phyloP scores from a whole-genome alignment of 1,140 invertebrate species.

The Monomorium pharaonis region DNA sequence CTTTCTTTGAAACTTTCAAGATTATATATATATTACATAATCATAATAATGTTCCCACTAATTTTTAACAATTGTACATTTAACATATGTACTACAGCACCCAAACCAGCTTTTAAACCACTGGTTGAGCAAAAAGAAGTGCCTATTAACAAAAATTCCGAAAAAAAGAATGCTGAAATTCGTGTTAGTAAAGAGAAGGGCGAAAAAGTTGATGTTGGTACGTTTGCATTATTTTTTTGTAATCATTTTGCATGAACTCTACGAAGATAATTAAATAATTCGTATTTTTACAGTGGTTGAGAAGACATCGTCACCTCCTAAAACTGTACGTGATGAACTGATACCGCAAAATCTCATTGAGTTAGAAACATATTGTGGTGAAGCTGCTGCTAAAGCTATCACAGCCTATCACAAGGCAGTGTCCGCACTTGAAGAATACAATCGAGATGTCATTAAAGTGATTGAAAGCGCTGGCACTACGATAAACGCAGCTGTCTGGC shows the following conservation, averaged over 20 bases:
- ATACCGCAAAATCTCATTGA: slow-evolving; percentile 84
- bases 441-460: slow-evolving; percentile 87
- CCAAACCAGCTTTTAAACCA: slow-evolving; percentile 80
- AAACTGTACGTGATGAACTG: slow-evolving; percentile 68
- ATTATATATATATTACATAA: slow-evolving; percentile 12
- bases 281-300: slow-evolving; percentile 70
- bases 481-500: slow-evolving; percentile 85
- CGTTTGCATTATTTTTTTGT: slow-evolving; percentile 60
- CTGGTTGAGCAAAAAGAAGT: slow-evolving; percentile 74
- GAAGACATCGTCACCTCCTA: slow-evolving; percentile 68
- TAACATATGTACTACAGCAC: slow-evolving; percentile 76
- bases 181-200: slow-evolving; percentile 79
- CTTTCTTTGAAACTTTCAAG: slow-evolving; percentile 6
- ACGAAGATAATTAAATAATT: background rate
- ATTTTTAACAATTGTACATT: slow-evolving; percentile 44
- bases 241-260: background rate
- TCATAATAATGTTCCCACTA: slow-evolving; percentile 63
- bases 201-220: slow-evolving; percentile 81
- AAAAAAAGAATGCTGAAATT: slow-evolving; percentile 79
- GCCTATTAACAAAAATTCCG: slow-evolving; percentile 74
- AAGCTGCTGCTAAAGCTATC: slow-evolving; percentile 86
- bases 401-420: slow-evolving; percentile 86
- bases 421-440: slow-evolving; percentile 86
- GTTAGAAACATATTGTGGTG: slow-evolving; percentile 86
- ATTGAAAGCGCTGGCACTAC: slow-evolving; percentile 86